Base-by-base conservation (phyloP, 2,888 invertebrate species). In the Cecidostiba fungosa region DNA sequence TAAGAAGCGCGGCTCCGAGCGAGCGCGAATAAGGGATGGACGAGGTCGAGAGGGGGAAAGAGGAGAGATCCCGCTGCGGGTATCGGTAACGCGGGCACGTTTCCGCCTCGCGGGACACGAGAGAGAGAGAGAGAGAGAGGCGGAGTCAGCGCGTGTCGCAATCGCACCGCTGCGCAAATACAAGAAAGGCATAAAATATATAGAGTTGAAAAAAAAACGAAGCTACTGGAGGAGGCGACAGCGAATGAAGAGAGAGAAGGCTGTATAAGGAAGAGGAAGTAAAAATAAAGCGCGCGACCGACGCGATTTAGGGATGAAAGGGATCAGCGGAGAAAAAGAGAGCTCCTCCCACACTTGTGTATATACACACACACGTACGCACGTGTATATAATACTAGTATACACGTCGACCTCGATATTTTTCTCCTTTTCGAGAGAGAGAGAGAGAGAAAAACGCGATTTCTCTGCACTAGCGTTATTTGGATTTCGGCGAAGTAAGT, bases 71-170 rank as follows among this genome's bases (percentile, higher is more conserved):
- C 59, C 76, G 72, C 6, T 39, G 84, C 26, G 69, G 72, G 66
- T 85, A 85, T 85, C 85, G 77, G 85, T 85, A 85, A 73, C 77
- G 82, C 85, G 76, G 73, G 77, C 85, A 85, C 85, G 85, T 85
- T 77, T 81, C 36, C 77, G 70, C 79, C 85, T 73, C 73, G 77
- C 73, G 77, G 85, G 80, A 74, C 66, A n/a, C 47, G 16, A 23
- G 26, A 78, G 43, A 16, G 16, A 50, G 69, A 54, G 72, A 72
- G 66, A 76, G 54, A 39, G 43, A 43, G 62, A 77, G 29, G 36
- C 66, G 39, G 39, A 66, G 81, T 66, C 32, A 69, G 66, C 43
- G 62, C 43, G 74, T 29, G 29, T n/a, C 72, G 69, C 78, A 14
- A 43, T 26, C 54, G 74, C 36, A 23, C 39, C 69, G 10, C 54